These are phyloP conservation scores for Addax nasomaculatus DNA, from an alignment of 2,113 vertebrate genomes.

Conservation along the genomic window DNA sequence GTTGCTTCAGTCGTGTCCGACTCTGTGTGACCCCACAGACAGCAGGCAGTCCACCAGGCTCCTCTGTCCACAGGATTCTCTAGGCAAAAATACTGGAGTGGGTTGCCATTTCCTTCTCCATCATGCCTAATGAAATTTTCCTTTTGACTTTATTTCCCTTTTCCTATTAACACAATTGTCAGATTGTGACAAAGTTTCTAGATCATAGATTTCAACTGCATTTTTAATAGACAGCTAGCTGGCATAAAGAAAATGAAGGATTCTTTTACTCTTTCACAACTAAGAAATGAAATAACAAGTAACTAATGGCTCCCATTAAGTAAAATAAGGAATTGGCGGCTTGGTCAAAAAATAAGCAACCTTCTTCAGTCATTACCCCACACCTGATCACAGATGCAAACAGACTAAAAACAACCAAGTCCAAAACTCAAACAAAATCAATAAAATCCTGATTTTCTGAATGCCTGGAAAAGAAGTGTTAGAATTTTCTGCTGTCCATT, in stretches of 20 bases:
- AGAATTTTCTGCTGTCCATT: not conserved
- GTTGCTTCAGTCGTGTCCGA: not conserved
- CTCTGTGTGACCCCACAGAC: not conserved
- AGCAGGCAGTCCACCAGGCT: not conserved
- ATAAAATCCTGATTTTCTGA: not conserved
- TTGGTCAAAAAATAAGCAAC: not conserved
- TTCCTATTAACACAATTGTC: not conserved
- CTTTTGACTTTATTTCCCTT: not conserved
- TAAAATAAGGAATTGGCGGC: not conserved
- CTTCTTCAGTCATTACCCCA: not conserved
- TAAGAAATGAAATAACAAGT: not conserved
- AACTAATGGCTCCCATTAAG: not conserved
- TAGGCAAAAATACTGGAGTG: not conserved
- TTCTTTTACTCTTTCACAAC: not conserved
- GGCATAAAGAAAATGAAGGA: not conserved
- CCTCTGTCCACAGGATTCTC: not conserved
- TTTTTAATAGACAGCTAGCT: not conserved
- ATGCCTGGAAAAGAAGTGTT: not conserved
- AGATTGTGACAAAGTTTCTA: not conserved
- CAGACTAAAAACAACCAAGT: not conserved
- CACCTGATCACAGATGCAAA: not conserved
- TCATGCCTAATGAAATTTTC: not conserved
- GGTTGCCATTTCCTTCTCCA: not conserved
- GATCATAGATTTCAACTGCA: not conserved
- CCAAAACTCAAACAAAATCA: not conserved